Base-by-base conservation (phyloP, 1,140 invertebrate species). In the Pseudomyrmex cubaensis region DNA sequence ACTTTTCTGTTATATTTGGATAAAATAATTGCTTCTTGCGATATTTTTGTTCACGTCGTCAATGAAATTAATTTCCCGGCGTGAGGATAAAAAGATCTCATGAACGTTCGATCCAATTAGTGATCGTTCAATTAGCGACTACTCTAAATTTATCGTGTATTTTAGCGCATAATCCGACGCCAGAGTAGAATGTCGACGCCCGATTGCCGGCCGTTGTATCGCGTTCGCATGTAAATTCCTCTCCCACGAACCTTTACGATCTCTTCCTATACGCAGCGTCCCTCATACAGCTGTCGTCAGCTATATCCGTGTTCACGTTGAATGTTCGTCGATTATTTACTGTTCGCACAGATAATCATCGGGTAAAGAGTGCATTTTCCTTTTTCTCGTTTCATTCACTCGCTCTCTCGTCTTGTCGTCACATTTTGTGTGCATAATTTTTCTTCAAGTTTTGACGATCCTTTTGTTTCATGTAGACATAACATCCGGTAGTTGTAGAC, bases 81-180 rank as follows among this genome's bases (percentile, higher is more conserved):
- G 35, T 35, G 35, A 35, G 5, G 35, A 35, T 7, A 35, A 35
- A 35, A 35, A 35, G 35, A 35, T 35, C 35, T 35, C 35, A 35
- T 35, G 7, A 35, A n/a, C 25, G 25, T 25, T 48, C 0, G 4
- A 25, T 44, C 46, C 17, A 13, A 17, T 56, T 15, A 10, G 54
- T 25, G 20, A 80, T 72, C 17, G 17, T 80, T 80, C n/a, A 72
- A 80, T 72, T 80, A 80, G 44, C 15, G 35, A 10, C 54, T 78
- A 59, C 22, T 80, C 3, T 48, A 70, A 59, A 59, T 59, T 80
- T 20, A 80, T 50, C n/a, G 7, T 50, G 22, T 13, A 35, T n/a
- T 59, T 61, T 25, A 61, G 20, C 10, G 66, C 35, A 35, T 80
- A 80, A 80, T 72, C 12, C 4, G n/a, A 80, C 12, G 48, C 22